Evolutionary conservation across 2,797 vertebrate genomes (phyloP).

Genomic region (Artibeus lituratus): DNA sequence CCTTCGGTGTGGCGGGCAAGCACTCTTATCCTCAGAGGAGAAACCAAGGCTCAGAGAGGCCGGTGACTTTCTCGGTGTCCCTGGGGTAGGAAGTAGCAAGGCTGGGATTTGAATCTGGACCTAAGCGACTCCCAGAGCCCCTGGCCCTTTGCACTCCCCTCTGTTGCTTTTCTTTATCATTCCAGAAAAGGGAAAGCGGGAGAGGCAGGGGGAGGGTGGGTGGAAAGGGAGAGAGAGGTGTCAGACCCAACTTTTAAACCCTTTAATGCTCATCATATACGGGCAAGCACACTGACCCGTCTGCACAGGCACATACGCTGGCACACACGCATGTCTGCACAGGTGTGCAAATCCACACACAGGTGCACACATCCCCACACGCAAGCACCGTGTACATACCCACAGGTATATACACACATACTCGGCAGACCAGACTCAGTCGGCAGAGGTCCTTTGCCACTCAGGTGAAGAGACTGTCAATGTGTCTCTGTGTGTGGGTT

Average conservation of each 20-base stretch:
- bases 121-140: background rate
- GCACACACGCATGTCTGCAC: background rate
- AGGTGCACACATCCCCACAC: background rate
- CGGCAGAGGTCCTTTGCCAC: background rate
- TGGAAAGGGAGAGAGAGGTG: background rate
- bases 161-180: background rate
- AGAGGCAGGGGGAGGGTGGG: background rate
- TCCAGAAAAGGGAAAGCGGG: background rate
- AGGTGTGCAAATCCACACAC: background rate
- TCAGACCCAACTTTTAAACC: background rate
- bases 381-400: fast-evolving
- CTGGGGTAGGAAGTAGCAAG: background rate
- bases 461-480: background rate
- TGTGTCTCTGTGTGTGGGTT: background rate
- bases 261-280: background rate
- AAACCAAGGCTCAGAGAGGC: background rate
- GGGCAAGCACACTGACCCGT: too few species aligned
- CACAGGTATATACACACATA: too few species aligned
- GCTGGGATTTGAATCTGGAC: background rate
- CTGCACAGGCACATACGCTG: too few species aligned
- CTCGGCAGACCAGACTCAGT: background rate
- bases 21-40: background rate
- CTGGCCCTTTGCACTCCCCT: background rate
- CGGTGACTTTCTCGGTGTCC: background rate
- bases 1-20: fast-evolving